Evolutionary conservation across 92 coral and sea anemone species (phyloP), one percentile per base, ranked within the genome.

Genomic region (Heteractis magnifica): DNA sequence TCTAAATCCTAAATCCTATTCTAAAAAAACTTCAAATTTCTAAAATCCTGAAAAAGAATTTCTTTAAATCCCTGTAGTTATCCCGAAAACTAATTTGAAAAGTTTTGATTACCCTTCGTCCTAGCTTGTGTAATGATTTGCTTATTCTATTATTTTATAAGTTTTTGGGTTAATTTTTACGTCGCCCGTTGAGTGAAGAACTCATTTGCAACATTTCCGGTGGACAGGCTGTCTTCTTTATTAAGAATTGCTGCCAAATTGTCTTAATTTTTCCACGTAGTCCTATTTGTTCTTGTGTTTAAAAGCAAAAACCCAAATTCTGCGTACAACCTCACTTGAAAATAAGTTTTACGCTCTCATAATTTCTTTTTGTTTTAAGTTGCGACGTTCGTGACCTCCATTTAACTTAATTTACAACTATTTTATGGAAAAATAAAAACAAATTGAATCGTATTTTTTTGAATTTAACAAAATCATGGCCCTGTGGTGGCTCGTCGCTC

Each of bases 181-280:
- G 64, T 74, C 86, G 41, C 86, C 79, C 52, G 86, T 75, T 56
- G 86, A 51, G 56, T 55, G 8, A 8, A 82, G 79, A 82, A 44
- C 86, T 82, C 79, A 82, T 82, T 82, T 82, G 23, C 53, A 13
- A 48, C 51, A 52, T 82, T 10, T 82, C 86, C 86, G 86, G 86
- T 23, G 52, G 68, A 71, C 86, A 44, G 51, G 58, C 14, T 71
- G 49, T 81, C 18, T 26, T 64, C n/a, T 41, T 74, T 58, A 82
- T 82, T 56, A 82, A 72, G 56, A 60, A 55, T 55, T 65, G 60
- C 53, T 23, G 79, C 26, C 56, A 72, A 56, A 34, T 79, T 34
- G 20, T 62, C 62, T 79, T 56, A 15, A 58, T 79, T 56, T 59
- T 26, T 44, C 12, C 4, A 76, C 7, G 0, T 76, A 50, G 44